Percentiles rank a stretch among this genome's conserved stretches.
Conservation (phyloP, 1,140 invertebrate species). For the Drosophila kepulauana region DNA sequence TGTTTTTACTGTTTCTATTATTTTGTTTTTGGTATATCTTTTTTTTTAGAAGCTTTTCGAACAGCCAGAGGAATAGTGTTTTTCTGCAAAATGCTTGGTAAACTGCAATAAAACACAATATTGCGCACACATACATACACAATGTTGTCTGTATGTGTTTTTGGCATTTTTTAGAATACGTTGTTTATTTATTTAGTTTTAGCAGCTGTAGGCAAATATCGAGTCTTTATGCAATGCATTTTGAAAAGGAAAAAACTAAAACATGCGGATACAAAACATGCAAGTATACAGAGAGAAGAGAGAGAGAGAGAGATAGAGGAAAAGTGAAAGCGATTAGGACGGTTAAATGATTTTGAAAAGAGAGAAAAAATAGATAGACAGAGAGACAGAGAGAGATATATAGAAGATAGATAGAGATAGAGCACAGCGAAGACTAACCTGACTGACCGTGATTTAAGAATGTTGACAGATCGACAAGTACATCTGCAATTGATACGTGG, state of each 20-base stretch:
- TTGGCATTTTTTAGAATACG: slow-evolving; percentile 43
- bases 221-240: slow-evolving; percentile 49
- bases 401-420: slow-evolving; percentile 22
- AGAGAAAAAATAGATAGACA: slow-evolving; percentile 36
- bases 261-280: slow-evolving; percentile 70
- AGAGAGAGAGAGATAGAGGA: slow-evolving; percentile 14
- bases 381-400: slow-evolving; percentile 30
- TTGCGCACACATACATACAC: slow-evolving; percentile 12
- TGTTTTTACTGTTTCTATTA: slow-evolving; percentile 4
- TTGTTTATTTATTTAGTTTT: slow-evolving; percentile 44
- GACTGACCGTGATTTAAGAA: slow-evolving; percentile 85
- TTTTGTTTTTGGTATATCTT: not conserved
- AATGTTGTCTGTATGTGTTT: slow-evolving; percentile 12
- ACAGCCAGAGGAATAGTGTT: slow-evolving; percentile 33
- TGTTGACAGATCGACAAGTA: slow-evolving; percentile 83
- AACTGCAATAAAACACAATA: slow-evolving; percentile 53
- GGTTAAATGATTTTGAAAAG: slow-evolving; percentile 19
- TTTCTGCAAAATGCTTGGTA: slow-evolving; percentile 65
- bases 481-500: slow-evolving; percentile 83
- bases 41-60: slow-evolving; percentile 26
- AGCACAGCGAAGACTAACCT: slow-evolving; percentile 78
- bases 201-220: slow-evolving; percentile 48
- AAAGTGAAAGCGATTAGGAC: not conserved
- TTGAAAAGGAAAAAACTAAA: slow-evolving; percentile 46
- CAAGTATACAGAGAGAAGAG: slow-evolving; percentile 40